Conservation (phyloP, 2,888 invertebrate species). For the Aleiodes testaceus region DNA sequence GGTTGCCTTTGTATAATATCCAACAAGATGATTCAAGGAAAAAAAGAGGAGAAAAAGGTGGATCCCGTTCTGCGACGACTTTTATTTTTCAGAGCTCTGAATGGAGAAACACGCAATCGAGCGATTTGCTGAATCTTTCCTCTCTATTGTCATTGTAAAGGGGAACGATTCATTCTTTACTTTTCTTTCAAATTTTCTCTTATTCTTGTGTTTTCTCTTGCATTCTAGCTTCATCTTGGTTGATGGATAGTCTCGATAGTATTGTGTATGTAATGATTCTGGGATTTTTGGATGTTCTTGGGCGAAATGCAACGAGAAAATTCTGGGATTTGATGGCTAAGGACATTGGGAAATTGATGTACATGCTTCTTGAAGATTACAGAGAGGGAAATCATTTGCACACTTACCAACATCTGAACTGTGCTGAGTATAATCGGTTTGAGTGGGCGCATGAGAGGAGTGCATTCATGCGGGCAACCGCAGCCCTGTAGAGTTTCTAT, state of each 20-base stretch:
- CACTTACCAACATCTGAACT: slow-evolving; percentile 12
- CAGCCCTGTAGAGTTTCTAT: slow-evolving; percentile 13
- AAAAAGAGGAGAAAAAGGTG: not conserved
- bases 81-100: not conserved
- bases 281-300: no score
- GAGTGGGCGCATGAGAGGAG: slow-evolving; percentile 22
- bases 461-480: slow-evolving; percentile 25
- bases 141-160: not conserved
- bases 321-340: no score
- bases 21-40: slow-evolving; percentile 43
- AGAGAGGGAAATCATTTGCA: slow-evolving; percentile 24
- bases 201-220: no score
- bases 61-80: not conserved
- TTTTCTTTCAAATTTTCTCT: not conserved
- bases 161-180: slow-evolving; percentile 1
- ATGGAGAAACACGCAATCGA: slow-evolving; percentile 8
- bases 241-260: no score
- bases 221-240: no score
- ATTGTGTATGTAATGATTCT: no score
- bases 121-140: slow-evolving; percentile 10
- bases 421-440: slow-evolving; percentile 21
- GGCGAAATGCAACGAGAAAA: no score
- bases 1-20: slow-evolving; percentile 45
- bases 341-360: not conserved
- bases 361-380: slow-evolving; percentile 19